Percentiles rank a stretch among this genome's conserved stretches.
These are phyloP conservation scores for Hydrozoanthus tunicans DNA, from an alignment of 64 coral and sea anemone genomes.

Conservation along the genomic window DNA sequence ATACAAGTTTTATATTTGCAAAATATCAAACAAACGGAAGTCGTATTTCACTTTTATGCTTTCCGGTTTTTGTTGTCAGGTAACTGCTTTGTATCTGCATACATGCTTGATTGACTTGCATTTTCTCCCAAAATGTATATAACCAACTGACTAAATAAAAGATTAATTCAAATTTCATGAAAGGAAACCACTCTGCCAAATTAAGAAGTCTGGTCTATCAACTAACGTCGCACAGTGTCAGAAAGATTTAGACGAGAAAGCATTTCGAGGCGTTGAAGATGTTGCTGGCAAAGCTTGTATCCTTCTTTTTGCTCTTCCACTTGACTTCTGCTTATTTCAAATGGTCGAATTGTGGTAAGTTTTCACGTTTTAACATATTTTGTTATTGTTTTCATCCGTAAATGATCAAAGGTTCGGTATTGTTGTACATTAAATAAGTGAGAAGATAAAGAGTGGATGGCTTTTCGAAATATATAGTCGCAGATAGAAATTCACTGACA, in stretches of 20 bases:
- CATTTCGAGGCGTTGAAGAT: not conserved
- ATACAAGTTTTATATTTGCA: no score
- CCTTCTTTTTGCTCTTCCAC: not conserved
- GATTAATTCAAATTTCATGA: not conserved
- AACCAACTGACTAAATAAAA: not conserved
- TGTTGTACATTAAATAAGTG: not conserved
- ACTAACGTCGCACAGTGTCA: not conserved
- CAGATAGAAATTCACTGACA: no score
- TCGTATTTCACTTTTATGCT: not conserved
- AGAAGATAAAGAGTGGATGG: not conserved
- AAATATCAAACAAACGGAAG: not conserved
- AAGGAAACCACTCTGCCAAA: not conserved
- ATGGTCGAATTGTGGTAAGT: constrained; percentile 5
- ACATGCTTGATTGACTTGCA: not conserved
- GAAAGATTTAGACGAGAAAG: not conserved
- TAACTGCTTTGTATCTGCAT: not conserved
- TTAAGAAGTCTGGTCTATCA: no score
- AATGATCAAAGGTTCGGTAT: not conserved
- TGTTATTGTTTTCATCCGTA: not conserved
- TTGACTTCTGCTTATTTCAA: not conserved
- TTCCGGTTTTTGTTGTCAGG: not conserved
- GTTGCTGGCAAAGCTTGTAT: not conserved
- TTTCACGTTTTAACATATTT: no score
- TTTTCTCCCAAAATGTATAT: not conserved
- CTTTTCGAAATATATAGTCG: no score